Evolutionary conservation across 2,113 vertebrate species (phyloP).

Genomic region (Notechis scutatus): DNA sequence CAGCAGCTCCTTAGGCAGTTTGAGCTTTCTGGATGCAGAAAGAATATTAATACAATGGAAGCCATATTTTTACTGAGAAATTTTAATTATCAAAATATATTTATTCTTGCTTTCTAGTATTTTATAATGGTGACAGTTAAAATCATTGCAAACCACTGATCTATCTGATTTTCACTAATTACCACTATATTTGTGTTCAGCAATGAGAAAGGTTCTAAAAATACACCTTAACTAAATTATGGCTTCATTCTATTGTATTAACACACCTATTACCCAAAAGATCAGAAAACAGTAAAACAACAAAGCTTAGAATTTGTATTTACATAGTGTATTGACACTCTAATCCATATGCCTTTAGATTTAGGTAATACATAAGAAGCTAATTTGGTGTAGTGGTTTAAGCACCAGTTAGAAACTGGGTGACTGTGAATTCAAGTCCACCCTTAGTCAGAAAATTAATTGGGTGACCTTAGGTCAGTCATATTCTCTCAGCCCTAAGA

Average conservation of each 20-base stretch:
- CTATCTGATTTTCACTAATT: not conserved
- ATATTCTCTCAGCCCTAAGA: not conserved
- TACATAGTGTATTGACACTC: constrained; percentile 26
- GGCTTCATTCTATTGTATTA: constrained; percentile 29
- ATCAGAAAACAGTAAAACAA: constrained; percentile 56
- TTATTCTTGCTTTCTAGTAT: constrained; percentile 41
- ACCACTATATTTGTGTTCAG: not conserved
- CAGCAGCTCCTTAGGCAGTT: too few relatives aligned
- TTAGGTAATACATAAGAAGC: constrained; percentile 20
- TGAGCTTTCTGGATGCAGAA: too few relatives aligned
- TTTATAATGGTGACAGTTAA: not conserved
- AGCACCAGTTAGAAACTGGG: not conserved
- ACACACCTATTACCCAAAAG: constrained; percentile 42
- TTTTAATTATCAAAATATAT: constrained; percentile 32
- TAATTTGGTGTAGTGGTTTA: not conserved
- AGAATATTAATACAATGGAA: not conserved
- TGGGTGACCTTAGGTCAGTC: not conserved
- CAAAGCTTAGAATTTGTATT: constrained; percentile 57
- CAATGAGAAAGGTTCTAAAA: not conserved
- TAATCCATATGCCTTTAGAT: constrained; percentile 41
- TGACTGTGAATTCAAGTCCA: not conserved
- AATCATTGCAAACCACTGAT: not conserved
- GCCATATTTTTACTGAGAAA: constrained; percentile 52
- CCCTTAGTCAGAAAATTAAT: not conserved
- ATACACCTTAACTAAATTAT: not conserved